Base-by-base conservation (phyloP, 2,797 vertebrate genomes). In the Malacoraja senta region DNA sequence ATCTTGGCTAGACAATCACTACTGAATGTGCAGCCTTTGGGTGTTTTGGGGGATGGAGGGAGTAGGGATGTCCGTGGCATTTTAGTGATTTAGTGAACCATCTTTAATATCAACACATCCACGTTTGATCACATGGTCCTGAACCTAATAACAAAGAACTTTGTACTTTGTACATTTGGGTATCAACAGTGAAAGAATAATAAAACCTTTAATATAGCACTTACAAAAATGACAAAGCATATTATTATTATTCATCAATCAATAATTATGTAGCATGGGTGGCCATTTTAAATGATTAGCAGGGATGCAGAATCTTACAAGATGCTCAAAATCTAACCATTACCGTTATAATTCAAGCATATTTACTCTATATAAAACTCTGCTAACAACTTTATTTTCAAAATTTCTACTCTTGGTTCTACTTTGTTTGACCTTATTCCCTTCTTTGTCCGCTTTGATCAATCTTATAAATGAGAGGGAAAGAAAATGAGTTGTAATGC, bases 391-490 rank as follows among this genome's bases (percentile, higher is more conserved):
- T 94, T 94, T 81, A 61, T 1, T 9, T 13, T 21, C 0, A 93
- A 35, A 63, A 13, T 0, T 80, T 78, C 63, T 65, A 8, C 93
- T 71, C 78, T 93, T 38, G 58, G 83, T 12, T 68, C 94, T 94
- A 35, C 91, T 53, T 76, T 88, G 63, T 86, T 93, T 61, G 38
- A n/a, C 44, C 93, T 93, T 91, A 93, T 78, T 92, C 92, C 93
- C 92, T 80, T 93, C 86, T 94, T 84, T 94, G 26, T 74, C 71
- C 1, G 71, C 71, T 74, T 24, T 74, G 17, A 19, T 76, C 71
- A 92, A 58, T 38, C 61, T 35, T 72, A 72, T 26, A 72, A 72
- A 44, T 44, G 8, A 63, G 92, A 94, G 92, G 94, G 93, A 74
- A 93, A 93, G 58, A 93, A 92, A 93, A 91, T 79, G 4, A 53